Percentiles rank a stretch among this genome's conserved stretches.
These are phyloP conservation scores for Noctua comes DNA, from an alignment of 2,888 invertebrate species.

Conservation along the genomic window DNA sequence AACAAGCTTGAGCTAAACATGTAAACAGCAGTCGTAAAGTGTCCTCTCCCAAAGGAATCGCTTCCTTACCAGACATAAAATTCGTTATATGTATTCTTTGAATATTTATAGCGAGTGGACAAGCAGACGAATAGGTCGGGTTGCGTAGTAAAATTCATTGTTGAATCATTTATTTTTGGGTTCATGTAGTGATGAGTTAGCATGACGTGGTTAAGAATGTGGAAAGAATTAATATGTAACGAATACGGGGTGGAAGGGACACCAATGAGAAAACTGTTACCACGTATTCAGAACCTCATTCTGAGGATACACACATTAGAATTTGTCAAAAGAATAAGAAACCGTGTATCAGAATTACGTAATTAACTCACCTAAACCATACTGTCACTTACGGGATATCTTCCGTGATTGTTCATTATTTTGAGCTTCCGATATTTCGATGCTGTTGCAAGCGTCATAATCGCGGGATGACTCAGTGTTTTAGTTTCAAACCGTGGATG, in stretches of 20 bases:
- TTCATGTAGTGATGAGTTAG: slow-evolving; percentile 25
- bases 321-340: neutral
- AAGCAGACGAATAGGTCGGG: slow-evolving; percentile 50
- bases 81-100: slow-evolving; percentile 63
- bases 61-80: slow-evolving; percentile 60
- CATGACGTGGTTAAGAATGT: neutral
- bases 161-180: slow-evolving; percentile 55
- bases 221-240: neutral
- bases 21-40: slow-evolving; percentile 75
- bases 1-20: slow-evolving; percentile 73
- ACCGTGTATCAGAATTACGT: neutral
- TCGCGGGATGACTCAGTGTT: no score
- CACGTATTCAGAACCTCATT: no score
- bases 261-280: no score
- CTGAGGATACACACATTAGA: no score
- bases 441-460: no score
- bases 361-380: no score
- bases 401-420: no score
- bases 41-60: slow-evolving; percentile 62
- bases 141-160: slow-evolving; percentile 49
- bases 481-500: no score
- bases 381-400: no score
- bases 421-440: no score
- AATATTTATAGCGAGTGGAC: slow-evolving; percentile 66
- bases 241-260: neutral